phyloP scores from a whole-genome alignment of 2,797 vertebrate species.

The Okamejei kenojei region DNA sequence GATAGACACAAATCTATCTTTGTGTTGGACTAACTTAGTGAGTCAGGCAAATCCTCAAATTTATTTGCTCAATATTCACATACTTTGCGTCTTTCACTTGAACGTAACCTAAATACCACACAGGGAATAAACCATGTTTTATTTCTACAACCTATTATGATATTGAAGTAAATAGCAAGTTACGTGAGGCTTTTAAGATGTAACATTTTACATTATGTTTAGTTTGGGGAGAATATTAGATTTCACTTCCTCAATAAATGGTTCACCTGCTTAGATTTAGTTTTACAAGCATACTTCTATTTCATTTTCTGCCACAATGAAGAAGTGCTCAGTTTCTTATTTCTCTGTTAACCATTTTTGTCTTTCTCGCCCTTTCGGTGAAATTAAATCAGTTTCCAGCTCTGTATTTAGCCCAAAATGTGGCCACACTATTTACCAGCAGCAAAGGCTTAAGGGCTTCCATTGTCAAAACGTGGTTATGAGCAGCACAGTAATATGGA shows the following conservation, averaged over 20 bases:
- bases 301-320: background rate
- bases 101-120: too few species aligned
- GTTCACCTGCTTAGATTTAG: constrained; percentile 5
- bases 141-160: background rate
- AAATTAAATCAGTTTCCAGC: background rate
- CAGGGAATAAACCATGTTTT: background rate
- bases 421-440: background rate
- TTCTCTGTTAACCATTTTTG: background rate
- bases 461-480: background rate
- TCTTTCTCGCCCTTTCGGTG: background rate
- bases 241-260: background rate
- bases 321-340: background rate
- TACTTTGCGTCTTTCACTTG: background rate
- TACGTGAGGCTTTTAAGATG: background rate
- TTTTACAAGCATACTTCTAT: background rate
- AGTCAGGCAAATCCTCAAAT: background rate
- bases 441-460: background rate
- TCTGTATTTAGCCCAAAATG: background rate
- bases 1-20: too few species aligned
- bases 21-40: too few species aligned
- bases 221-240: background rate
- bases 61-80: background rate
- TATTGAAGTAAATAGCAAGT: background rate
- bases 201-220: background rate
- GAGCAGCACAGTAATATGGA: background rate